Evolutionary conservation across 2,113 vertebrate genomes (phyloP).

Genomic region (Pseudopipra pipra): DNA sequence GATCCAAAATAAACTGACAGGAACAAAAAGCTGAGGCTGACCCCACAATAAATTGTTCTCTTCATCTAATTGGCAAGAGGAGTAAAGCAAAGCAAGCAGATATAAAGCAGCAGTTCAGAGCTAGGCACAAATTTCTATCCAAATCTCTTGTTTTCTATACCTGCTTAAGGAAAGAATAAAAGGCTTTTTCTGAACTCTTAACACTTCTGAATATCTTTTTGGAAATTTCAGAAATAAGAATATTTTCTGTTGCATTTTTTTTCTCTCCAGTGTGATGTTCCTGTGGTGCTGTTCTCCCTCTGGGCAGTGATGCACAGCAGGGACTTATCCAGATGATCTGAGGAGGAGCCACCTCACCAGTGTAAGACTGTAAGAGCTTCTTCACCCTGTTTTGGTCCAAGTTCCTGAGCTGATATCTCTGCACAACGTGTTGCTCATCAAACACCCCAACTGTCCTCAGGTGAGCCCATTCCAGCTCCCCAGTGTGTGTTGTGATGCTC

Average conservation of each 20-base stretch:
- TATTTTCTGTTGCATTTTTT: not conserved
- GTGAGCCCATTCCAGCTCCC: not conserved
- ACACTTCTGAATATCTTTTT: not conserved
- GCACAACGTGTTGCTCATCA: not conserved
- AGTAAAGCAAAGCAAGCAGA: not conserved
- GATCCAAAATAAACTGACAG: not conserved
- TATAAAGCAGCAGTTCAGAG: not conserved
- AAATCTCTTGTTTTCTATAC: not conserved
- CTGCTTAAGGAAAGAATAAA: not conserved
- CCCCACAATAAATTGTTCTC: not conserved
- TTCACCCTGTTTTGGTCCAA: not conserved
- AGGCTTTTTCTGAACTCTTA: not conserved
- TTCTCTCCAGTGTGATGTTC: not conserved
- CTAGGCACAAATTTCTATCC: not conserved
- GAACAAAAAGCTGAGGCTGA: not conserved
- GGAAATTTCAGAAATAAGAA: not conserved
- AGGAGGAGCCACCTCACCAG: not conserved
- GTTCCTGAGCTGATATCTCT: not conserved
- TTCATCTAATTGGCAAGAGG: not conserved
- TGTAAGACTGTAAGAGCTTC: accelerated
- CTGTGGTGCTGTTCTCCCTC: accelerated
- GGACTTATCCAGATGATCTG: not conserved
- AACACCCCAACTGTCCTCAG: not conserved
- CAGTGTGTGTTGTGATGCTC: not conserved
- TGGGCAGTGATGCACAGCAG: accelerated